Percentiles rank a stretch among this genome's conserved stretches.
phyloP scores from a whole-genome alignment of 2,888 invertebrate species.

The Meghimatium bilineatum region DNA sequence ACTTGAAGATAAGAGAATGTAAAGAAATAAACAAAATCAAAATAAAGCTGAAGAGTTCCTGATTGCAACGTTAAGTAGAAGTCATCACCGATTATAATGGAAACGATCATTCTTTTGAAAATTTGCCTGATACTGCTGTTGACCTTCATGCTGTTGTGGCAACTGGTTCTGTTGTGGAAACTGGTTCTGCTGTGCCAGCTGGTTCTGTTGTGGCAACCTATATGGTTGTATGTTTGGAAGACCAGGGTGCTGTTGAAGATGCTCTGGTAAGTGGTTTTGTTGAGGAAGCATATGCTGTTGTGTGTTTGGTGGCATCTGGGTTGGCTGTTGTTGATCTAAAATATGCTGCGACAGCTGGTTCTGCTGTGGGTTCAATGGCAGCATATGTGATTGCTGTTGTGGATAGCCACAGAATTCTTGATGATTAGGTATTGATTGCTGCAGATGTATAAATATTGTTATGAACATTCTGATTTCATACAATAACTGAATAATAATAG shows the following conservation, averaged over 20 bases:
- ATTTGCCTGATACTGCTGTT: not conserved
- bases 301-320: too few species aligned
- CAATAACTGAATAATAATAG: too few species aligned
- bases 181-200: conserved; percentile 22
- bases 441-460: not conserved
- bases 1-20: not conserved
- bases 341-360: conserved; percentile 15
- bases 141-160: conserved; percentile 10
- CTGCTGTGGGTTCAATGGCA: not conserved
- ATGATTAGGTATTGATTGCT: conserved; percentile 5
- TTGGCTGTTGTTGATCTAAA: not conserved
- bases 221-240: not conserved
- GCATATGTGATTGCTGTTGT: not conserved
- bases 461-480: not conserved
- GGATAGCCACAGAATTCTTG: conserved; percentile 19
- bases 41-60: not conserved
- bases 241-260: not conserved
- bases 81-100: conserved; percentile 24
- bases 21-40: not conserved
- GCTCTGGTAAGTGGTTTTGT: too few species aligned
- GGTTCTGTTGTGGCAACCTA: conserved; percentile 6
- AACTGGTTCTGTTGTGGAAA: too few species aligned
- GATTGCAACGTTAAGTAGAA: not conserved
- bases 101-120: not conserved
- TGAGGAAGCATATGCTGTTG: not conserved